Conservation (phyloP, 2,797 vertebrate genomes). For the Petrocephalus sullivani region DNA sequence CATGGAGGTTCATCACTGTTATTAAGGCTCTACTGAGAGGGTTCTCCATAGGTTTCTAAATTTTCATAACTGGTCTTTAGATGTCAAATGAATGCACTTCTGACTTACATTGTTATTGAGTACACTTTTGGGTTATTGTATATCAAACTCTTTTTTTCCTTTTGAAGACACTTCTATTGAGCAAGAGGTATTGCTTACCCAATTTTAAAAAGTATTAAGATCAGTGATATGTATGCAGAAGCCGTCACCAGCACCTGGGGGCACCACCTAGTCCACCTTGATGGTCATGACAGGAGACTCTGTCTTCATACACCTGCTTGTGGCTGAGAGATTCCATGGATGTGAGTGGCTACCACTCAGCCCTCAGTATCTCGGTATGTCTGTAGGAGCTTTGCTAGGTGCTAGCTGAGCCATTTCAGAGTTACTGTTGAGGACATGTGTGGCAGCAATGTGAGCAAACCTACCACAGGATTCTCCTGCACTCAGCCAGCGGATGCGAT, state of each 20-base stretch:
- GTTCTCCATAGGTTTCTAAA: background rate
- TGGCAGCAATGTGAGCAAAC: background rate
- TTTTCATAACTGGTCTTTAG: background rate
- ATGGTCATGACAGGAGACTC: background rate
- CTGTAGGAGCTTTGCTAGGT: background rate
- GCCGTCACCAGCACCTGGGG: background rate
- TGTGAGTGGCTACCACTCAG: background rate
- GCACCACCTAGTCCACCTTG: too few species aligned
- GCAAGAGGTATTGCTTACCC: background rate
- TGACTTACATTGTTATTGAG: slow-evolving; percentile 8
- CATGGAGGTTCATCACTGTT: background rate
- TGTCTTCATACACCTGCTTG: background rate
- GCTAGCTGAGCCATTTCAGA: background rate
- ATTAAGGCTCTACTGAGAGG: background rate
- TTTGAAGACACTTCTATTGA: background rate
- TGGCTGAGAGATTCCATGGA: background rate
- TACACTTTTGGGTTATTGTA: background rate
- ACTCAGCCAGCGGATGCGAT: slow-evolving; percentile 21
- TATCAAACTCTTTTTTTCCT: background rate
- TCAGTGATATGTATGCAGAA: background rate
- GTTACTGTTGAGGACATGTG: background rate
- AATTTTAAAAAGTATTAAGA: background rate
- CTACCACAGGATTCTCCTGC: background rate
- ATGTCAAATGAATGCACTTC: background rate
- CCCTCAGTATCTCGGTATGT: background rate